Conservation (phyloP, 1,140 invertebrate genomes). For the Zaprionus davidi region DNA sequence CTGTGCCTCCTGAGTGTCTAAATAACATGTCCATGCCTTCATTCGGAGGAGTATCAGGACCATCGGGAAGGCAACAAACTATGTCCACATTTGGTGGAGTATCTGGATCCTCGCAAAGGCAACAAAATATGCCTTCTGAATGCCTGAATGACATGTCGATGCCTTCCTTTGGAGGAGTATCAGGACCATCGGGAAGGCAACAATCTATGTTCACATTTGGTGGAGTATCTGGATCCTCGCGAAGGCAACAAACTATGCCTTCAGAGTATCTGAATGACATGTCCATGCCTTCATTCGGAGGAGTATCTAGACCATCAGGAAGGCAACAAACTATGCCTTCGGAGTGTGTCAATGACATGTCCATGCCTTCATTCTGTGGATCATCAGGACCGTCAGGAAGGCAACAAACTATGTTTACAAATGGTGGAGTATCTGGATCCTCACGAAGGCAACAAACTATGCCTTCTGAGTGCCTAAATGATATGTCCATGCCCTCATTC, state of each 20-base stretch:
- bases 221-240: constrained; percentile 8
- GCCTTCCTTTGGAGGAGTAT: constrained; percentile 1
- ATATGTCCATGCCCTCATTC: background rate
- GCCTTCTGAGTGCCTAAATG: background rate
- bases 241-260: background rate
- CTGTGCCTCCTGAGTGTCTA: background rate
- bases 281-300: constrained; percentile 11
- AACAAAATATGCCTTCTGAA: background rate
- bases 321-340: constrained; percentile 2
- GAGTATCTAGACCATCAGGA: background rate
- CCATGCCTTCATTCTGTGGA: background rate
- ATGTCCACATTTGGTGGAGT: too few species aligned
- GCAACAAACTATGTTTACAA: background rate
- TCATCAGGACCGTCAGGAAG: background rate
- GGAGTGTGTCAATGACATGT: background rate
- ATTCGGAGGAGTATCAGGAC: background rate
- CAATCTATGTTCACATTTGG: background rate
- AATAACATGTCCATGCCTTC: background rate
- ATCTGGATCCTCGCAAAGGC: background rate
- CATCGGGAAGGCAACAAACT: too few species aligned
- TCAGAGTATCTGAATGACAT: background rate
- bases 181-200: background rate
- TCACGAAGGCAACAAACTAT: too few species aligned
- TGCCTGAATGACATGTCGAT: constrained; percentile 13
- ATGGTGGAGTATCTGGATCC: too few species aligned